Evolutionary conservation across 2,888 invertebrate species (phyloP).

Genomic region (Xanthorhoe spadicearia): DNA sequence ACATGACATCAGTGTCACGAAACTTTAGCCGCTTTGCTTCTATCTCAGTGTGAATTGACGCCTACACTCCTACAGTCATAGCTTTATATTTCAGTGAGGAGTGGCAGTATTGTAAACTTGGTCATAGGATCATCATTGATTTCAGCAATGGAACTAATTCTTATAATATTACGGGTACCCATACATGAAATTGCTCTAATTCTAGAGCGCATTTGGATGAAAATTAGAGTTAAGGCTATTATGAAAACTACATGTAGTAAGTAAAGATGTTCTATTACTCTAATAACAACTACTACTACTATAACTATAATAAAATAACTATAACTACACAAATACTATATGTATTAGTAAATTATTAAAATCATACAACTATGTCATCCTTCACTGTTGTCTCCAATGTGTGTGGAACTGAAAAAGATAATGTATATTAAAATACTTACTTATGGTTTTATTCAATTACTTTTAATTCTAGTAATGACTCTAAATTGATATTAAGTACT

Average conservation of each 20-base stretch:
- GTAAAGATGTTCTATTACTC: background rate
- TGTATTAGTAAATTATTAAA: slow-evolving; percentile 1
- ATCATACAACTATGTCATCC: background rate
- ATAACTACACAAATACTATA: background rate
- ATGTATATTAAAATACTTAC: background rate
- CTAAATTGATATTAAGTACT: too few species aligned
- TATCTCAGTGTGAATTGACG: too few species aligned
- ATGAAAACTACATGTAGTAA: slow-evolving; percentile 30
- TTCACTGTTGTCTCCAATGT: background rate
- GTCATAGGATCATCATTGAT: slow-evolving; percentile 75
- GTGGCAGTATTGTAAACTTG: slow-evolving; percentile 72
- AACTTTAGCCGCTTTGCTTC: too few species aligned
- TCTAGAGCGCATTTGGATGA: slow-evolving; percentile 43
- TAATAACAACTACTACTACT: background rate
- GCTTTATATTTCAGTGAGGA: slow-evolving; percentile 62
- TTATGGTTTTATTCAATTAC: too few species aligned
- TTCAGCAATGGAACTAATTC: slow-evolving; percentile 67
- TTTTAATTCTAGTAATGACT: too few species aligned
- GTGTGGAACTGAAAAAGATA: slow-evolving; percentile 9
- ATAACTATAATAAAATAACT: slow-evolving; percentile 10
- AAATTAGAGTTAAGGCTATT: background rate
- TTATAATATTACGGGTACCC: slow-evolving; percentile 55
- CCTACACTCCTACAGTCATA: too few species aligned
- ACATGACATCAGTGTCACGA: too few species aligned
- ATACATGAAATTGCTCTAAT: slow-evolving; percentile 51